A percentile compares a stretch with the other conserved stretches of the same genome.
phyloP scores from a whole-genome alignment of 2,113 vertebrate genomes.

The Sinocyclocheilus grahami region DNA sequence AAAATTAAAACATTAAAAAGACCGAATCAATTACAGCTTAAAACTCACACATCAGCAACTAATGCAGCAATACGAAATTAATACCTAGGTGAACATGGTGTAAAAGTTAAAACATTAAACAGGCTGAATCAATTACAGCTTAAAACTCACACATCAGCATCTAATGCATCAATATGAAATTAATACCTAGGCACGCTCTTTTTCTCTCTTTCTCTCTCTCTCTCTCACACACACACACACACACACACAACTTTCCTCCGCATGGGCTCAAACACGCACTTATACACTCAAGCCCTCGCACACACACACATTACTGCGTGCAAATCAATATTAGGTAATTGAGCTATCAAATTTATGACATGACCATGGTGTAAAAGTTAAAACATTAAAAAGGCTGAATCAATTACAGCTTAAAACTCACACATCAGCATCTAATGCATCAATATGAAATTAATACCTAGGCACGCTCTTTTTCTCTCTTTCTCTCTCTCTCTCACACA shows the following conservation, averaged over 20 bases:
- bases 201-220: neutral
- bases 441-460: conserved; percentile 22
- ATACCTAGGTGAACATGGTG: too few relatives aligned
- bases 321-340: conserved; percentile 53
- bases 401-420: conserved; percentile 50
- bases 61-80: conserved; percentile 28
- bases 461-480: neutral
- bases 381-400: conserved; percentile 37
- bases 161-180: too few relatives aligned
- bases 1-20: conserved; percentile 46
- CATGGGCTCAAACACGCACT: conserved; percentile 6
- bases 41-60: conserved; percentile 50
- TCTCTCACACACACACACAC: neutral
- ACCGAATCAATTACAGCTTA: conserved; percentile 47
- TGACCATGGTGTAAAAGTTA: conserved; percentile 44
- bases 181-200: neutral
- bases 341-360: conserved; percentile 43
- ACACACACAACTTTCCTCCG: too few relatives aligned
- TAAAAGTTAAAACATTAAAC: too few relatives aligned
- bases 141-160: too few relatives aligned
- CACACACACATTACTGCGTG: conserved; percentile 15
- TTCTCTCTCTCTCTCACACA: too few relatives aligned
- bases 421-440: conserved; percentile 47
- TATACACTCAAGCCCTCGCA: neutral
- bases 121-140: too few relatives aligned